Conservation (phyloP, 1,140 invertebrate genomes). For the Sycophaga agraensis region DNA sequence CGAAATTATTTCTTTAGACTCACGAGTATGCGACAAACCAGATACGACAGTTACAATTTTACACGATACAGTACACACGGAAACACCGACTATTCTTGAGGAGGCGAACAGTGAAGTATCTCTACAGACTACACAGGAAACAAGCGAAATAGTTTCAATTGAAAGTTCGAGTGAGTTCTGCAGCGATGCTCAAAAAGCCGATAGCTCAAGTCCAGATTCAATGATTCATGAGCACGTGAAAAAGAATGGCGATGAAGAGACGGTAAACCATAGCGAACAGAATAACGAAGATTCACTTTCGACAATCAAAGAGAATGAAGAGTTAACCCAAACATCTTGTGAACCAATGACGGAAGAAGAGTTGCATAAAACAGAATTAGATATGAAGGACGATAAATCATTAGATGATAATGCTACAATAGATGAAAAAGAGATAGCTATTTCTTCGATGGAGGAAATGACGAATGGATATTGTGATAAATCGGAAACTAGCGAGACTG, state of each 20-base stretch:
- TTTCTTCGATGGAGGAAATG: background rate
- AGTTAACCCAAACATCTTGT: background rate
- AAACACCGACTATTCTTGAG: slow-evolving; percentile 47
- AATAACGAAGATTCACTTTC: slow-evolving; percentile 14
- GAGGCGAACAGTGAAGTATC: slow-evolving; percentile 43
- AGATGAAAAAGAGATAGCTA: background rate
- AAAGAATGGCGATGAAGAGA: slow-evolving; percentile 34
- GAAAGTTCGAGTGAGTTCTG: slow-evolving; percentile 55
- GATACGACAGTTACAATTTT: slow-evolving; percentile 39
- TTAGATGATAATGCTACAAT: background rate
- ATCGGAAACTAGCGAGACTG: background rate
- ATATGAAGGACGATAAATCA: slow-evolving; percentile 14
- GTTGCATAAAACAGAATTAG: background rate
- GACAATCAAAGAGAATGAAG: slow-evolving; percentile 12
- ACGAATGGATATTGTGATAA: slow-evolving; percentile 10
- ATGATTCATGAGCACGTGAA: slow-evolving; percentile 37
- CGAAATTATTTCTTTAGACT: slow-evolving; percentile 59
- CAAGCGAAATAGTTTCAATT: slow-evolving; percentile 47
- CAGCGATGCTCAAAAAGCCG: slow-evolving; percentile 53
- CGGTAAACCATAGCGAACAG: slow-evolving; percentile 15
- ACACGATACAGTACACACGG: slow-evolving; percentile 39
- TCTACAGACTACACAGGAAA: slow-evolving; percentile 46
- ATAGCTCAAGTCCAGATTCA: slow-evolving; percentile 43
- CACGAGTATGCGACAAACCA: slow-evolving; percentile 54
- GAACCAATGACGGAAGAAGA: slow-evolving; percentile 1